phyloP scores from a whole-genome alignment of 2,888 invertebrate species.

The Drosophila birchii region DNA sequence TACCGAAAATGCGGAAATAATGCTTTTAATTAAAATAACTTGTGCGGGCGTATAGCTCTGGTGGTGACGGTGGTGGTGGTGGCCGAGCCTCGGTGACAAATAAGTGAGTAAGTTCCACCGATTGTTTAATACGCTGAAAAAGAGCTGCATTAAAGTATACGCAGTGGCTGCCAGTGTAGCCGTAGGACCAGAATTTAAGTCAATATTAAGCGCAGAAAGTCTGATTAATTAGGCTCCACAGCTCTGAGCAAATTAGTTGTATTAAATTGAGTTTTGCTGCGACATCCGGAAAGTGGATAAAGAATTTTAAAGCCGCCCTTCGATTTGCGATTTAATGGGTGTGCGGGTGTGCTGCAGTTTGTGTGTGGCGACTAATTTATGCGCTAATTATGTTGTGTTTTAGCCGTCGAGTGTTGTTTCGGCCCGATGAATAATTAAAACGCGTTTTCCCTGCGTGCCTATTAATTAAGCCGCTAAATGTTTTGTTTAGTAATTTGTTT shows the following conservation, averaged over 20 bases:
- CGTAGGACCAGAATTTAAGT: conserved; percentile 37
- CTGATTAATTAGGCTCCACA: conserved; percentile 52
- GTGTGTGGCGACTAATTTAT: conserved; percentile 52
- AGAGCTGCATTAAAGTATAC: conserved; percentile 51
- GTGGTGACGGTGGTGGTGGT: conserved; percentile 12
- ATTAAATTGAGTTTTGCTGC: conserved; percentile 17
- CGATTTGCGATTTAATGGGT: conserved; percentile 50
- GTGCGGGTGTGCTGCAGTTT: not conserved
- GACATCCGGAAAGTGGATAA: conserved; percentile 7
- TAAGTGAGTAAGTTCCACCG: conserved; percentile 1
- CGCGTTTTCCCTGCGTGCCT: conserved; percentile 52
- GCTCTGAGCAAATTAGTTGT: conserved; percentile 34
- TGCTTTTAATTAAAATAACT: conserved; percentile 57
- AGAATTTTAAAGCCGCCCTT: conserved; percentile 18
- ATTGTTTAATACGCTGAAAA: conserved; percentile 50
- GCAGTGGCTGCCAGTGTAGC: conserved; percentile 25
- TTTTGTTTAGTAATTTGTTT: conserved; percentile 61
- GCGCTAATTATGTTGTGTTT: conserved; percentile 64
- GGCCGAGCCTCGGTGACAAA: conserved; percentile 6
- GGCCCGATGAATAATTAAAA: conserved; percentile 64
- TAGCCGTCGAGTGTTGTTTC: conserved; percentile 42
- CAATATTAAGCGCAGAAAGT: conserved; percentile 40
- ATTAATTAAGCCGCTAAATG: conserved; percentile 64
- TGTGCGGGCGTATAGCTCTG: conserved; percentile 20
- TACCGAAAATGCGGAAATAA: conserved; percentile 39